Percentiles rank a stretch among this genome's conserved stretches.
Conservation (phyloP, 2,113 vertebrate genomes). For the Casuarius casuarius region DNA sequence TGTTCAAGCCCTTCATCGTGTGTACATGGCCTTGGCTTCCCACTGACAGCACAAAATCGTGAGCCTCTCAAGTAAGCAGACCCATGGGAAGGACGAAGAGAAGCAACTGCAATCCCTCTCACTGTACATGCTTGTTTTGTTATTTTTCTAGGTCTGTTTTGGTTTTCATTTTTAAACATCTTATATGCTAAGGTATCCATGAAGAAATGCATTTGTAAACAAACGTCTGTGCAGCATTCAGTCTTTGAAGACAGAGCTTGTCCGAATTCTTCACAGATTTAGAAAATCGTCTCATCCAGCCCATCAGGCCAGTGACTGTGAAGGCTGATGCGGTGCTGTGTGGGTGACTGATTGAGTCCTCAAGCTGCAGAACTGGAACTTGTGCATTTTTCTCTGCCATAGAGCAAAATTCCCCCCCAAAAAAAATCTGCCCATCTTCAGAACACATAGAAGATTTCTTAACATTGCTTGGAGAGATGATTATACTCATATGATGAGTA, state of each 20-base stretch:
- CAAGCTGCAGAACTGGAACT: background rate
- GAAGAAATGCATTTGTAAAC: background rate
- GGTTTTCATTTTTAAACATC: background rate
- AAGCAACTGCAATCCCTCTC: background rate
- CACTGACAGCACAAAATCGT: rapidly evolving
- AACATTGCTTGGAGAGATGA: background rate
- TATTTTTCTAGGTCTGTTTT: background rate
- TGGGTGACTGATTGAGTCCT: background rate
- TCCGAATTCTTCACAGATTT: background rate
- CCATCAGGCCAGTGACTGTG: background rate
- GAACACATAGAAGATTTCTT: background rate
- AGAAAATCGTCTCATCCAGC: background rate
- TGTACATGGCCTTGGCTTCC: background rate
- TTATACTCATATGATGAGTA: background rate
- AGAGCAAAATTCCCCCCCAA: background rate
- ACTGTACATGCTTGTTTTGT: background rate
- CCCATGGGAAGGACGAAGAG: background rate
- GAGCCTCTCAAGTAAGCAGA: background rate
- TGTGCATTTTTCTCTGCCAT: background rate
- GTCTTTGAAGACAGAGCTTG: background rate
- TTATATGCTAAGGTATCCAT: background rate
- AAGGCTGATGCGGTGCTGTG: background rate
- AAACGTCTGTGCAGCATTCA: background rate
- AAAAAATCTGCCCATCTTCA: background rate
- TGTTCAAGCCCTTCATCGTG: background rate